A percentile compares a stretch with the other conserved stretches of the same genome.
phyloP scores from a whole-genome alignment of 2,797 vertebrate species.

The Manis crassicaudata region DNA sequence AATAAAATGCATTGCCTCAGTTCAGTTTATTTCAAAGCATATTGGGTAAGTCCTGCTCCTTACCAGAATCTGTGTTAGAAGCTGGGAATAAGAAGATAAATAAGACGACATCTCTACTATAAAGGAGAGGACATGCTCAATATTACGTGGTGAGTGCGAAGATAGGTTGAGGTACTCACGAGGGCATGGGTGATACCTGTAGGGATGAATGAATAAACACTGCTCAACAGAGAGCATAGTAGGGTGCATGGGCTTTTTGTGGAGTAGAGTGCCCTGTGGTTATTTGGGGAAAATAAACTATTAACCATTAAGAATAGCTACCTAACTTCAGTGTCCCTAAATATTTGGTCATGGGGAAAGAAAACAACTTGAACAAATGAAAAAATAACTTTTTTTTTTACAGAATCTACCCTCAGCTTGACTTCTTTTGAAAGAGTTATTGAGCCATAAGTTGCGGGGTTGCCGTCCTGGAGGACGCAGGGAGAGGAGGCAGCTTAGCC shows the following conservation, averaged over 20 bases:
- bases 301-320: background rate
- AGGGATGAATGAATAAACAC: background rate
- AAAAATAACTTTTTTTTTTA: background rate
- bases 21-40: conserved; percentile 10
- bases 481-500: background rate
- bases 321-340: background rate
- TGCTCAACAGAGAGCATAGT: background rate
- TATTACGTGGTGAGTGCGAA: background rate
- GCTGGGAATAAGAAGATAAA: background rate
- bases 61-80: background rate
- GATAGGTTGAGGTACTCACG: background rate
- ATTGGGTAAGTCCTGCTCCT: background rate
- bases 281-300: background rate
- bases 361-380: background rate
- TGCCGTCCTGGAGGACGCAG: background rate
- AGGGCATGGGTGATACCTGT: background rate
- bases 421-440: background rate
- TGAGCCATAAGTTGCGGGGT: background rate
- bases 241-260: background rate
- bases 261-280: background rate
- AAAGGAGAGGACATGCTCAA: background rate
- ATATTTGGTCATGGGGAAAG: background rate
- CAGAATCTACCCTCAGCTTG: background rate
- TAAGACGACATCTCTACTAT: background rate
- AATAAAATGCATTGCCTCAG: background rate